These are phyloP conservation scores for Eulemur rubriventer DNA, from an alignment of 2,797 vertebrate species.

Conservation along the genomic window DNA sequence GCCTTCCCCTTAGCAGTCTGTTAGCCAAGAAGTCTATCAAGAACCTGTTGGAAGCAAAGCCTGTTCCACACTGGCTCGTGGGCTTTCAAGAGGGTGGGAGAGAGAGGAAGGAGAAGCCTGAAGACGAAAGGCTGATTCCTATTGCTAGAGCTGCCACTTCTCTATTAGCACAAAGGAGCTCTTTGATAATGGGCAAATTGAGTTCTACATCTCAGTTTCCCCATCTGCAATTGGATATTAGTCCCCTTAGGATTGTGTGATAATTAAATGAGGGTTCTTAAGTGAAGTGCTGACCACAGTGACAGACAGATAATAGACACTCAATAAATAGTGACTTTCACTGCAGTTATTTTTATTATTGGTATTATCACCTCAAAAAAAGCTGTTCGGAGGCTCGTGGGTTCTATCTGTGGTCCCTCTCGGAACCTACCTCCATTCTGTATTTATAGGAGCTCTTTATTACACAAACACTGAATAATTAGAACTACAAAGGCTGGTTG, in stretches of 20 bases:
- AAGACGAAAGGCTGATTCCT: neutral
- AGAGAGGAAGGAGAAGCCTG: neutral
- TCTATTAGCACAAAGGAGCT: neutral
- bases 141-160: neutral
- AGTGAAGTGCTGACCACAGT: neutral
- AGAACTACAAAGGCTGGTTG: neutral
- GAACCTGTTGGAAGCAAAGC: neutral
- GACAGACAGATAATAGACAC: neutral
- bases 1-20: neutral
- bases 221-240: neutral
- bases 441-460: neutral
- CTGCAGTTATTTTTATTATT: slow-evolving; percentile 4
- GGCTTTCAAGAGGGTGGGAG: neutral
- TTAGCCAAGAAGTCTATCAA: neutral
- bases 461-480: neutral
- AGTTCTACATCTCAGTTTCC: neutral
- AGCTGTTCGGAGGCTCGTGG: neutral
- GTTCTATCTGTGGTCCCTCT: neutral
- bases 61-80: neutral
- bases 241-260: neutral
- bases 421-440: neutral
- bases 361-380: neutral
- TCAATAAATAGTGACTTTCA: neutral
- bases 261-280: slow-evolving; percentile 3
- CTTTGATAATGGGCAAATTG: neutral